Percentiles rank a stretch among this genome's conserved stretches.
Conservation (phyloP, 2,797 vertebrate genomes). For the Sebastes iracundus region DNA sequence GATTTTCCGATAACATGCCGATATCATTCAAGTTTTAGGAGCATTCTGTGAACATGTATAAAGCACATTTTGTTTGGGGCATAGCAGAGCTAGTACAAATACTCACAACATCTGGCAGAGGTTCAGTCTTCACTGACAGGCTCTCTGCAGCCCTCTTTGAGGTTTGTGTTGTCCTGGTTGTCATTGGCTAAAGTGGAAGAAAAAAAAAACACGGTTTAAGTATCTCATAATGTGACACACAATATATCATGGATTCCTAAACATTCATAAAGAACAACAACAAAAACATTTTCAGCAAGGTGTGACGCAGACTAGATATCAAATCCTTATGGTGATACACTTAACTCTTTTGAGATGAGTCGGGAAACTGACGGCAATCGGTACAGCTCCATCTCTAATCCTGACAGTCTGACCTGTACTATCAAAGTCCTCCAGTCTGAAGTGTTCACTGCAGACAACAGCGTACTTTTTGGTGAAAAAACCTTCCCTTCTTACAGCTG, state of each 20-base stretch:
- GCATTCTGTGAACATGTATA: too few relatives aligned
- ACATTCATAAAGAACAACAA: not conserved
- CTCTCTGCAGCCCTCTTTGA: too few relatives aligned
- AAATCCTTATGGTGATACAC: not conserved
- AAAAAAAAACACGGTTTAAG: too few relatives aligned
- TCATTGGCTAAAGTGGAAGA: too few relatives aligned
- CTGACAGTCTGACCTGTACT: constrained; percentile 3
- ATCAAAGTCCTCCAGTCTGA: not conserved
- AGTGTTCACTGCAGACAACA: constrained; percentile 8
- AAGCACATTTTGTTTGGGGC: too few relatives aligned
- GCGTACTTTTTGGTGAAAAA: not conserved
- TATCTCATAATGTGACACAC: not conserved
- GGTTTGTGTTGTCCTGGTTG: too few relatives aligned
- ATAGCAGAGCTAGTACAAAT: too few relatives aligned
- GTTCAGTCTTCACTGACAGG: too few relatives aligned
- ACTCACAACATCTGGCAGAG: too few relatives aligned
- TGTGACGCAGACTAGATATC: not conserved
- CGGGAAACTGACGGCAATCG: not conserved
- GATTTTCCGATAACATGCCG: too few relatives aligned
- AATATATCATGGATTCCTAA: not conserved
- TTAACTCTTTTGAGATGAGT: not conserved
- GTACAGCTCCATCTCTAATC: not conserved
- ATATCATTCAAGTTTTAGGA: too few relatives aligned
- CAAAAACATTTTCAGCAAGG: not conserved
- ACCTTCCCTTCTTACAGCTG: not conserved